Percentiles rank a stretch among this genome's conserved stretches.
Conservation (phyloP, 1,140 invertebrate genomes). For the Piezodorus guildinii region DNA sequence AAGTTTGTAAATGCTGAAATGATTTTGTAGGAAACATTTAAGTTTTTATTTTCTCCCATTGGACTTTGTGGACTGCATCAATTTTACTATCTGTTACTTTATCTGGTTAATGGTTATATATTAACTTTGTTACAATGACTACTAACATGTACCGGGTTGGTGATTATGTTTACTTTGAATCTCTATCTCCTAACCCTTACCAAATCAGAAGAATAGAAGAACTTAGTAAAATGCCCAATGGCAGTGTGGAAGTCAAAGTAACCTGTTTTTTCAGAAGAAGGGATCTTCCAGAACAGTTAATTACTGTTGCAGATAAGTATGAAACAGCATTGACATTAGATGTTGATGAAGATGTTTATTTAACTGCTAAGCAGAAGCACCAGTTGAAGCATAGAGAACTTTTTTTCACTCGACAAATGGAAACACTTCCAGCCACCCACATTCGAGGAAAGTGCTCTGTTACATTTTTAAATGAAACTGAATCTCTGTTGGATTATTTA, state of each 20-base stretch:
- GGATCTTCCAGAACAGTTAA: constrained; percentile 85
- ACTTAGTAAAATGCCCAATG: constrained; percentile 85
- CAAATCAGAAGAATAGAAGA: constrained; percentile 98
- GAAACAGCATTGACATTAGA: constrained; percentile 44
- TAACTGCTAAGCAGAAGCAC: constrained; percentile 67
- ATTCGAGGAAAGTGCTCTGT: constrained; percentile 98
- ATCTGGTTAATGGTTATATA: no score
- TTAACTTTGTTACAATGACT: no score
- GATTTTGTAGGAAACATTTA: no score
- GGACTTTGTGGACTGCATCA: no score
- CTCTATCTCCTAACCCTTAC: constrained; percentile 86
- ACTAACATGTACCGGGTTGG: no score
- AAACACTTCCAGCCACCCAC: constrained; percentile 94
- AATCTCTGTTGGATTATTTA: constrained; percentile 87
- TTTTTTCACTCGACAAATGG: constrained; percentile 94
- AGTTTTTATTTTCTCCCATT: no score
- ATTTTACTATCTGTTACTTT: no score
- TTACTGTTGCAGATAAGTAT: constrained; percentile 94
- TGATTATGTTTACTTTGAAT: constrained; percentile 99
- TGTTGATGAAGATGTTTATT: constrained; percentile 21
- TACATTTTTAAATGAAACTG: constrained; percentile 95
- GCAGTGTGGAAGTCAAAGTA: constrained; percentile 98
- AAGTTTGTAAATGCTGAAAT: no score
- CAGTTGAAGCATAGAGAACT: constrained; percentile 95
- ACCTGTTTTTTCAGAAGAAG: constrained; percentile 97